These are phyloP conservation scores for Trididemnum nubilum DNA, from an alignment of 23 tunicate genomes.

Conservation along the genomic window DNA sequence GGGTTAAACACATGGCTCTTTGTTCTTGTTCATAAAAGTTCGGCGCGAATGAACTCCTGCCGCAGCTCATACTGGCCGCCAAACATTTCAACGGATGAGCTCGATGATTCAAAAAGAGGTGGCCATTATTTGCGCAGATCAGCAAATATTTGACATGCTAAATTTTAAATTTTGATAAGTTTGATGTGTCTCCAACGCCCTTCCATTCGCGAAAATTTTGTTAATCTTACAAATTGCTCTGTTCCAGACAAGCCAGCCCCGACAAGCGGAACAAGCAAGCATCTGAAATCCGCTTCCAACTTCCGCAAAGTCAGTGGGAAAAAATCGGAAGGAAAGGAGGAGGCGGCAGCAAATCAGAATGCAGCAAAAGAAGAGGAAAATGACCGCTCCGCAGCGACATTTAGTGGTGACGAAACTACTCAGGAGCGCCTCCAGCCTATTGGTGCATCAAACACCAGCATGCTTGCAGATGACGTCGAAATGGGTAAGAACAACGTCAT, in stretches of 20 bases:
- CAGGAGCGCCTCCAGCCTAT: slow-evolving; percentile 87
- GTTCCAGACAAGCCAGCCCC: slow-evolving; percentile 26
- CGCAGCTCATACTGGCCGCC: too few species aligned
- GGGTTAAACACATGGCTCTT: too few species aligned
- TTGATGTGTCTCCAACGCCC: too few species aligned
- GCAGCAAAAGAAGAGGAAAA: slow-evolving; percentile 9
- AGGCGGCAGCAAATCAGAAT: not conserved
- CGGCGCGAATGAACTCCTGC: too few species aligned
- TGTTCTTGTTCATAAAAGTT: too few species aligned
- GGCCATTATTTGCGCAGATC: too few species aligned
- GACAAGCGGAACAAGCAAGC: slow-evolving; percentile 4
- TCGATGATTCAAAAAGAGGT: too few species aligned
- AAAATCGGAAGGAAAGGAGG: slow-evolving; percentile 4
- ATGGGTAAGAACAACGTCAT: not conserved
- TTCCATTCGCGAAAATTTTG: too few species aligned
- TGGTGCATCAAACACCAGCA: slow-evolving; percentile 93
- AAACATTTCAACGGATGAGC: too few species aligned
- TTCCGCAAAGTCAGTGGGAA: slow-evolving; percentile 17
- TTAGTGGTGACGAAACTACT: slow-evolving; percentile 56
- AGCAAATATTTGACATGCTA: too few species aligned
- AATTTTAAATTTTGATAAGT: too few species aligned
- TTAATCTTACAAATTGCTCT: too few species aligned
- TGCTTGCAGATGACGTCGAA: slow-evolving; percentile 80
- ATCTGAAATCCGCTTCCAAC: slow-evolving; percentile 12
- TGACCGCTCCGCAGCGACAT: slow-evolving; percentile 58